Evolutionary conservation across 2,888 invertebrate genomes (phyloP), one percentile per base, ranked within the genome.

Genomic region (Vandiemenella viatica): DNA sequence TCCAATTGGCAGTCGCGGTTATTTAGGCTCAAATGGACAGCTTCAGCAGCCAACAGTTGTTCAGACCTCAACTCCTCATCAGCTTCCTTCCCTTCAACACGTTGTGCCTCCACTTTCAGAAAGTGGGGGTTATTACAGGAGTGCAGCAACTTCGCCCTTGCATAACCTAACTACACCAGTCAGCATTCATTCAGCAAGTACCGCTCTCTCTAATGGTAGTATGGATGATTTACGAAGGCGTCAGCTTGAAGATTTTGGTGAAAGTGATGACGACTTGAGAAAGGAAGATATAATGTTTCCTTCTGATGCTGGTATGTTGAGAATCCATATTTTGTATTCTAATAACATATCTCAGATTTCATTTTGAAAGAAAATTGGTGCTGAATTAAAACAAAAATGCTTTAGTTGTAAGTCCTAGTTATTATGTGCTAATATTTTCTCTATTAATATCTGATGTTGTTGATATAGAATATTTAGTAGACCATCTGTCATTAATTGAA

Each of bases 191-290:
- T 62, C 66, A 41, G 62, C 65, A 16, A 67, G 65, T 51, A 67
- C 76, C 15, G 75, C 77, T 21, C 64, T 77, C 51, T 77, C 75
- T 52, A 79, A 77, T 60, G 78, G 79, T n/a, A 75, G 73, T 21
- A 73, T 72, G 56, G 78, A 78, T 55, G 64, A 65, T 41, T 56
- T 62, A 43, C 53, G 63, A 8, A 59, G 64, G 23, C 55, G 64
- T 19, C 59, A 61, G 43, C 86, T 81, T 63, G 88, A 89, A 61
- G 83, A 83, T 60, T 80, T 81, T 63, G 79, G 81, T 58, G 89
- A 90, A 66, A 89, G 88, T 61, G 92, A 91, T 64, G 92, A 92
- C 65, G 92, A 92, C 61, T 72, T 91, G 53, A 76, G 84, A 55
- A 73, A 83, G 55, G 90, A 89, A 64, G 87, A 89, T 63, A 89